Conservation (phyloP, 2,888 invertebrate species). For the Lasioglossum malachurum region DNA sequence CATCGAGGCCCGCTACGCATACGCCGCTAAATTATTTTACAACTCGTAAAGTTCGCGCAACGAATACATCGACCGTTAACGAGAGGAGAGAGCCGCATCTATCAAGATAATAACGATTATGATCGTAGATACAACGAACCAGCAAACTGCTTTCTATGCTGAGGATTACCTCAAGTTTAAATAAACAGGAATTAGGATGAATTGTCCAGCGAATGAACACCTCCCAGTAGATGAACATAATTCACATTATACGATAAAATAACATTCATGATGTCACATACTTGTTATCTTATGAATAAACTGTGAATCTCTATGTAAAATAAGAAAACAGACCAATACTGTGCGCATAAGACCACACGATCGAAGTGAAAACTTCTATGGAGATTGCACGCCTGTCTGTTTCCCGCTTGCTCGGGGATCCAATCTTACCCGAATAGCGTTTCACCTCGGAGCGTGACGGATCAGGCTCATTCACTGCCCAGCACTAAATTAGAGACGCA, state of each 20-base stretch:
- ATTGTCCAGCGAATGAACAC: neutral
- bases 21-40: conserved; percentile 65
- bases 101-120: conserved; percentile 74
- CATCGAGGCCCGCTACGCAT: conserved; percentile 25
- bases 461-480: too few relatives aligned
- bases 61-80: conserved; percentile 74
- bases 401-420: too few relatives aligned
- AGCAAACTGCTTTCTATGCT: neutral
- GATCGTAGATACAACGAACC: conserved; percentile 52
- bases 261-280: neutral
- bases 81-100: conserved; percentile 74
- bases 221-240: neutral
- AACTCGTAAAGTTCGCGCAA: conserved; percentile 72
- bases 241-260: neutral
- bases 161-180: neutral
- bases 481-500: too few relatives aligned
- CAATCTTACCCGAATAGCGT: too few relatives aligned
- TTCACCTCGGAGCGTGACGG: too few relatives aligned
- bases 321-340: too few relatives aligned
- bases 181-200: conserved; percentile 30
- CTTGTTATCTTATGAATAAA: too few relatives aligned
- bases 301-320: neutral
- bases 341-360: too few relatives aligned
- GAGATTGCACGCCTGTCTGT: too few relatives aligned
- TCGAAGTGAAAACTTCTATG: too few relatives aligned